Evolutionary conservation across 2,888 invertebrate genomes (phyloP).

Genomic region (Amphipyra tragopoginis): DNA sequence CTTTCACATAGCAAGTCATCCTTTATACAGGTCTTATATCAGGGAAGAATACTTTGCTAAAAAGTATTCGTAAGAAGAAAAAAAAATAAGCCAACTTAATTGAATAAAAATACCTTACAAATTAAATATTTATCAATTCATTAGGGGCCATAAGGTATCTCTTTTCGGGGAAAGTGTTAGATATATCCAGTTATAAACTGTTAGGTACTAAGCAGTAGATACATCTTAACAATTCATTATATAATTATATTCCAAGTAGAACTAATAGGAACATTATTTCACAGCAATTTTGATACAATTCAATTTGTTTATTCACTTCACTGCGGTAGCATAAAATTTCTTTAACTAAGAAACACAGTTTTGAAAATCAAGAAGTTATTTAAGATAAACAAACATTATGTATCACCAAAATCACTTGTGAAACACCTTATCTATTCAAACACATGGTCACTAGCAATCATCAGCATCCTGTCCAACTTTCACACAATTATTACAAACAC

Average conservation of each 20-base stretch:
- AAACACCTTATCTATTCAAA: constrained; percentile 57
- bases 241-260: not conserved
- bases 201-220: too few relatives aligned
- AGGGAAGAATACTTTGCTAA: too few relatives aligned
- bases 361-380: not conserved
- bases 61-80: too few relatives aligned
- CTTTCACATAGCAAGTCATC: too few relatives aligned
- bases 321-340: not conserved
- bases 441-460: constrained; percentile 61
- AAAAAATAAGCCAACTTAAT: too few relatives aligned
- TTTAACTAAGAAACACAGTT: not conserved
- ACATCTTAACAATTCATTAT: too few relatives aligned
- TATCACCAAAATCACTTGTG: constrained; percentile 66
- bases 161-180: too few relatives aligned
- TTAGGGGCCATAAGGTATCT: too few relatives aligned
- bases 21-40: too few relatives aligned
- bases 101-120: too few relatives aligned
- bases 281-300: constrained; percentile 45
- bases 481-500: constrained; percentile 61
- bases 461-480: constrained; percentile 60
- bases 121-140: too few relatives aligned
- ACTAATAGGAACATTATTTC: constrained; percentile 22
- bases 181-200: too few relatives aligned
- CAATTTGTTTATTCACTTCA: constrained; percentile 29
- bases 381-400: constrained; percentile 47